Evolutionary conservation across 2,113 vertebrate genomes (phyloP).

Genomic region (Dromiciops gliroides): DNA sequence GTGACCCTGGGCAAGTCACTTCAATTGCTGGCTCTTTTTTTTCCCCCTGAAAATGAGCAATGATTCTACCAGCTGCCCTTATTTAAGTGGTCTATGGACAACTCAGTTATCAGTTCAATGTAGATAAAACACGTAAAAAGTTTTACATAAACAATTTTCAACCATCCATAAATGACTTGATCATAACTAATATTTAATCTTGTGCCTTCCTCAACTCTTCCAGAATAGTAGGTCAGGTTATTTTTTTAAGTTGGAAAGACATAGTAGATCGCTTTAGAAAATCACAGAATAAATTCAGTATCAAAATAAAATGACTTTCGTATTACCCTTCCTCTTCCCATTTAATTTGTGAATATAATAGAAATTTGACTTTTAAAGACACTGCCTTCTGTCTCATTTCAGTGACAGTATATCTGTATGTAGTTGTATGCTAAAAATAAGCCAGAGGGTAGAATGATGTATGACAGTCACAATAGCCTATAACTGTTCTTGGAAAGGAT

Average conservation of each 20-base stretch:
- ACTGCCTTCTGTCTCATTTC: not conserved
- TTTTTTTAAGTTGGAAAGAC: not conserved
- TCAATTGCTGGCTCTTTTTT: not conserved
- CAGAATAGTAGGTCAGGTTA: not conserved
- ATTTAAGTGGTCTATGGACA: not conserved
- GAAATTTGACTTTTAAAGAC: not conserved
- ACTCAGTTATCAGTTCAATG: not conserved
- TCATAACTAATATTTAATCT: not conserved
- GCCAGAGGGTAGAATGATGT: not conserved
- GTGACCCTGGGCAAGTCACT: not conserved
- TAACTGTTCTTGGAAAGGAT: conserved; percentile 51
- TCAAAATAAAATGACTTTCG: not conserved
- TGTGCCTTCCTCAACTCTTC: not conserved
- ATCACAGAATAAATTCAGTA: not conserved
- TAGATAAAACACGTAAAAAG: not conserved
- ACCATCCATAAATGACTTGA: not conserved
- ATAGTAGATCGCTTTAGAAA: not conserved
- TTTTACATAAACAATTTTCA: not conserved
- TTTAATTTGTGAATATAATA: not conserved
- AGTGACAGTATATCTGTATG: not conserved
- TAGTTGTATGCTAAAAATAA: not conserved
- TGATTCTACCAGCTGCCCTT: not conserved
- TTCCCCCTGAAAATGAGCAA: not conserved
- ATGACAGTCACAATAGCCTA: not conserved
- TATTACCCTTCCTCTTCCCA: not conserved